Evolutionary conservation across 2,113 vertebrate species (phyloP), one percentile per base, ranked within the genome.

Genomic region (Spea bombifrons): DNA sequence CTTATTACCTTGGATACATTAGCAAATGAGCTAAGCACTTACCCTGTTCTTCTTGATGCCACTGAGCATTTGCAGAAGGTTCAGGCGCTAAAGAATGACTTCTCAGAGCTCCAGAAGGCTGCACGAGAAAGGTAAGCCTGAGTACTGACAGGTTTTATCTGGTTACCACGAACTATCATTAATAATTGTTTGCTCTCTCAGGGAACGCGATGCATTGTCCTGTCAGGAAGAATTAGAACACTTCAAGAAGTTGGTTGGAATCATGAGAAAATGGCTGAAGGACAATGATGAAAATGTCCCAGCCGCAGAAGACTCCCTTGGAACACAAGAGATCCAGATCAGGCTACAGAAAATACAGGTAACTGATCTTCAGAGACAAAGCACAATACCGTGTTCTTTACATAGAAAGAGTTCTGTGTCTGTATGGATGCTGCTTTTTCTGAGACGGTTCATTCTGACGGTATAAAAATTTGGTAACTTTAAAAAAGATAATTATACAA

Each of bases 211-310:
- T 75, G 90, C 90, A 0, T 88, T 88, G 0, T 90, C 89, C 82
- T 94, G 92, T 84, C 92, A 91, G 85, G 85, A 92, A 71, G 89
- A 90, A 9, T 80, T 94, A 84, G 89, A 91, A 0, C 90, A 89
- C 9, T 94, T 94, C 88, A 89, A 88, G 80, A 89, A 83, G 76
- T 81, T 92, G 81, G 87, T 93, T 0, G 83, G 83, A 0, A 81
- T 90, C 69, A 53, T 96, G 81, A 90, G 92, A 86, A 93, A 95
- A 86, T 99, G 97, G 97, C 89, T 98, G 61, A 95, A 94, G 87
- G 92, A 94, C 49, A 88, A 86, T 0, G 95, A 98, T 87, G 92
- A 94, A 53, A 94, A 88, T 83, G 85, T 97, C 79, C 93, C 93
- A 0, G 43, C 89, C 30, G 85, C 91, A 9, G 96, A 96, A 83